Evolutionary conservation across 2,888 invertebrate species (phyloP).

Genomic region (Tipula lateralis): DNA sequence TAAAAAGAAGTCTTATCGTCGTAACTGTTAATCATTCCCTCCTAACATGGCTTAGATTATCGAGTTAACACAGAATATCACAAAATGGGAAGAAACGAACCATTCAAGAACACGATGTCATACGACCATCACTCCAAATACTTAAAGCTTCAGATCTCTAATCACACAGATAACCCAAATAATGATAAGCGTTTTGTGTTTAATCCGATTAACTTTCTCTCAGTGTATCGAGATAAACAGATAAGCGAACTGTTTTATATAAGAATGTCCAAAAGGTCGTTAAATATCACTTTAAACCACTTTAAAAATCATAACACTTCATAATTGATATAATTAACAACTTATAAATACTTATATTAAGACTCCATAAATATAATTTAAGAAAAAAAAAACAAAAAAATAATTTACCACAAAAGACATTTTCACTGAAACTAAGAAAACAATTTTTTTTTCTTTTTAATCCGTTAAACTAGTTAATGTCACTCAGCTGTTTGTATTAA

Average conservation of each 20-base stretch:
- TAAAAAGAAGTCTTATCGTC: no score
- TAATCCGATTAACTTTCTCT: neutral
- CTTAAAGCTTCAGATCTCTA: no score
- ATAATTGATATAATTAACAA: neutral
- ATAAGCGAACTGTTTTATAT: neutral
- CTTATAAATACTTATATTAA: neutral
- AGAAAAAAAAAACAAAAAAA: neutral
- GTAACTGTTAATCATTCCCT: no score
- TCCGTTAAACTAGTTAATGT: neutral
- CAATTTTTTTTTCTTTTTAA: neutral
- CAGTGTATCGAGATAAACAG: neutral
- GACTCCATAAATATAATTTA: neutral
- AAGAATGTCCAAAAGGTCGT: neutral
- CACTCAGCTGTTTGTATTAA: neutral
- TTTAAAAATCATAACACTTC: neutral
- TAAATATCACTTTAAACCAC: neutral
- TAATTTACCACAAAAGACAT: conserved; percentile 5
- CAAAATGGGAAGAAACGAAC: no score
- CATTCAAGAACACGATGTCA: no score
- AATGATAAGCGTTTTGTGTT: neutral
- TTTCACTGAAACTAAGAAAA: neutral
- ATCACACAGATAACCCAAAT: neutral
- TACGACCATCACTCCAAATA: no score
- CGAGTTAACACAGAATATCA: no score
- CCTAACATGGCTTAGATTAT: no score